Percentiles rank a stretch among this genome's conserved stretches.
Conservation (phyloP, 2,113 vertebrate genomes). For the Leucosticte australis region DNA sequence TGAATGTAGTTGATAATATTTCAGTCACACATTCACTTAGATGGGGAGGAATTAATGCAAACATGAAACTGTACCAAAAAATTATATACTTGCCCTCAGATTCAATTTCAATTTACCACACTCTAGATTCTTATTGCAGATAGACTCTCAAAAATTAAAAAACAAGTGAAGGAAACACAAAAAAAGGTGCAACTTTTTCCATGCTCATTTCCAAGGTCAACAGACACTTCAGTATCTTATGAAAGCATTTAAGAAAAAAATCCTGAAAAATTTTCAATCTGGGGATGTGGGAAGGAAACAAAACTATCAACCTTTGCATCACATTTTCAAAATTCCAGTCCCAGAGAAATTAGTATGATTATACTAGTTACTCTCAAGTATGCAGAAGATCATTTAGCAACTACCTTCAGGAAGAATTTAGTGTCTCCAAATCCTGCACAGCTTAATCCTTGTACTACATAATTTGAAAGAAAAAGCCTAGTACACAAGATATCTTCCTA, state of each 20-base stretch:
- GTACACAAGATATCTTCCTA: neutral
- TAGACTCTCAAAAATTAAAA: neutral
- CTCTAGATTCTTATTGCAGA: neutral
- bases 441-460: neutral
- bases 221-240: neutral
- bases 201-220: neutral
- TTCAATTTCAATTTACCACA: neutral
- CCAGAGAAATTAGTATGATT: neutral
- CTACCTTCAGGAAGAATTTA: neutral
- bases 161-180: neutral
- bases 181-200: neutral
- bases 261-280: neutral
- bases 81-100: neutral
- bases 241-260: neutral
- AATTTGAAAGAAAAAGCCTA: neutral
- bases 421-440: neutral
- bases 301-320: neutral
- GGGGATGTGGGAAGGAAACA: rapidly evolving
- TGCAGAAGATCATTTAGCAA: neutral
- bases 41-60: neutral
- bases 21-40: neutral
- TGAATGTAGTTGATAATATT: neutral
- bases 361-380: neutral
- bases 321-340: neutral
- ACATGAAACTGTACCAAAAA: neutral